These are phyloP conservation scores for Drosophila subsilvestris DNA, from an alignment of 2,888 invertebrate genomes.

Conservation along the genomic window DNA sequence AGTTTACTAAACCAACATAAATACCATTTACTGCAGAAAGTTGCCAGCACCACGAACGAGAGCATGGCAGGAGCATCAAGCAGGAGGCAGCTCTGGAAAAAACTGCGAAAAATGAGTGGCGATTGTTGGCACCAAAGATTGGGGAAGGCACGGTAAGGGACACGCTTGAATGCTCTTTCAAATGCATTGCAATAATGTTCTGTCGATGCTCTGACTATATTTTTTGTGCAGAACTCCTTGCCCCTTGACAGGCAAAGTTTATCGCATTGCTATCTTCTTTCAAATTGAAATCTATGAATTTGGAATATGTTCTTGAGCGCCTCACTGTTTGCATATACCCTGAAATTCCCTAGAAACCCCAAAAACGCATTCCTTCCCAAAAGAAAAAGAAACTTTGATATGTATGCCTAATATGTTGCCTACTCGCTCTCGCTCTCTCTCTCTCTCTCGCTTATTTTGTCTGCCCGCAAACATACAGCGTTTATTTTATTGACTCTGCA, in stretches of 20 bases:
- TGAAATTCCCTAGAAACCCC: conserved; percentile 2
- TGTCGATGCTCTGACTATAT: neutral
- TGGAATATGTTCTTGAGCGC: too few species aligned
- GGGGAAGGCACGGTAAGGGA: conserved; percentile 5
- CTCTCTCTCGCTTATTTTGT: conserved; percentile 23
- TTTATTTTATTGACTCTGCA: conserved; percentile 76
- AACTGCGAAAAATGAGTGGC: conserved; percentile 62
- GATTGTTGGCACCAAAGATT: conserved; percentile 32
- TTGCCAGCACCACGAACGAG: conserved; percentile 61
- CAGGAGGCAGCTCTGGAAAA: conserved; percentile 49
- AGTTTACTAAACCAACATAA: conserved; percentile 79
- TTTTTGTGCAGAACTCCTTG: too few species aligned
- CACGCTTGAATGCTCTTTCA: conserved; percentile 21
- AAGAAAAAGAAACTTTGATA: conserved; percentile 32
- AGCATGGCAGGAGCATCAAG: conserved; percentile 24
- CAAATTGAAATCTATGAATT: too few species aligned
- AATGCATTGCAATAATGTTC: neutral
- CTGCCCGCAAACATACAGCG: conserved; percentile 67
- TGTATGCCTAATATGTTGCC: conserved; percentile 71
- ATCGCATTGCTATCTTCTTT: neutral
- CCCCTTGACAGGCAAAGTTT: too few species aligned
- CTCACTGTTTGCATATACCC: too few species aligned
- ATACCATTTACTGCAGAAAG: conserved; percentile 79
- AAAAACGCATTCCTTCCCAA: conserved; percentile 4
- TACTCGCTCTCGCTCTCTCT: conserved; percentile 54